phyloP scores from a whole-genome alignment of 2,113 vertebrate genomes.

The Lota lota region DNA sequence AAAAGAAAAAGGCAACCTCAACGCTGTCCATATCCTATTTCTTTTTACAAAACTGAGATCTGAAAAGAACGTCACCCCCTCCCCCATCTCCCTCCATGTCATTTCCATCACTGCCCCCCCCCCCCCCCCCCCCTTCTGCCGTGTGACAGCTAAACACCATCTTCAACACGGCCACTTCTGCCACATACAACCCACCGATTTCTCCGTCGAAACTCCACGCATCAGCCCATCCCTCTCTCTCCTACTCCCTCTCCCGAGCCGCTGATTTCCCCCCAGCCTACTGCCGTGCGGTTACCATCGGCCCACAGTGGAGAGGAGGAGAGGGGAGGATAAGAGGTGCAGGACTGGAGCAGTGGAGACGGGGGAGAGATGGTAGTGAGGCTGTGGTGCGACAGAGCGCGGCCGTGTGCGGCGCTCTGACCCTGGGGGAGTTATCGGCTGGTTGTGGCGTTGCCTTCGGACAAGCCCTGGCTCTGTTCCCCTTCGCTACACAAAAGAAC shows the following conservation, averaged over 20 bases:
- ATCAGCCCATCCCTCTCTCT: constrained; percentile 36
- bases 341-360: not conserved
- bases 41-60: constrained; percentile 10
- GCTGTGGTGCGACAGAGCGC: constrained; percentile 11
- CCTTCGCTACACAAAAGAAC: constrained; percentile 7
- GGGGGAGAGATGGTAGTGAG: not conserved
- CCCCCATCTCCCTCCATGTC: no score
- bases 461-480: constrained; percentile 13
- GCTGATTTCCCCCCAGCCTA: constrained; percentile 24
- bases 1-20: constrained; percentile 2
- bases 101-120: not conserved
- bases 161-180: constrained; percentile 14
- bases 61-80: constrained; percentile 48
- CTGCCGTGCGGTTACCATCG: constrained; percentile 26
- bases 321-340: not conserved
- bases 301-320: constrained; percentile 11
- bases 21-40: constrained; percentile 18
- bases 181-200: constrained; percentile 57
- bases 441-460: constrained; percentile 23
- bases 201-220: constrained; percentile 57
- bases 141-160: constrained; percentile 51
- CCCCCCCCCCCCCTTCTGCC: constrained; percentile 40
- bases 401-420: constrained; percentile 1
- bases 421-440: constrained; percentile 26
- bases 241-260: no score